These are phyloP conservation scores for Megalops cyprinoides DNA, from an alignment of 2,797 vertebrate species.

Conservation along the genomic window DNA sequence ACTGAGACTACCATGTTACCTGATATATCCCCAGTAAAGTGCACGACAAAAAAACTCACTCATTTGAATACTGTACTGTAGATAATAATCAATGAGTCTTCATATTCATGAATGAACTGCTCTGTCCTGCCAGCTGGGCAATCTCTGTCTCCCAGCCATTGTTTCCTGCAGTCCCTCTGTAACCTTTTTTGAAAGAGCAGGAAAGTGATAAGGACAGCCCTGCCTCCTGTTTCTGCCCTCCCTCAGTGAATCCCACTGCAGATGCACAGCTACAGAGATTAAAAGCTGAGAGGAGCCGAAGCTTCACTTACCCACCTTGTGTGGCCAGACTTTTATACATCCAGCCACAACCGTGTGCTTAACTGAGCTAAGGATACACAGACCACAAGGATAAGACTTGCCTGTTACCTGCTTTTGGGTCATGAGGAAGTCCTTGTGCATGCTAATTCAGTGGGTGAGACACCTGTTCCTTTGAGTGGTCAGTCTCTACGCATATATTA, in stretches of 20 bases:
- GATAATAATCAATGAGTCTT: slow-evolving; percentile 15
- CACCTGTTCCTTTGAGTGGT: no score
- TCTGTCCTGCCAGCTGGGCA: background rate
- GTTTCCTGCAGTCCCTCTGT: background rate
- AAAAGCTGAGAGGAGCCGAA: background rate
- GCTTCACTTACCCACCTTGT: no score
- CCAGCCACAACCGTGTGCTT: no score
- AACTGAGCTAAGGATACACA: background rate
- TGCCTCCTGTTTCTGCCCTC: background rate
- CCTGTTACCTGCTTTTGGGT: no score
- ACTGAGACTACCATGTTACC: no score
- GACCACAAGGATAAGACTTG: background rate
- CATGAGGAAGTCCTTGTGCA: no score
- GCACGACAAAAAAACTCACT: no score
- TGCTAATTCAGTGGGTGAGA: no score
- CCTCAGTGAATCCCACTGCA: background rate
- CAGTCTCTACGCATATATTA: no score
- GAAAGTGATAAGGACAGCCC: background rate
- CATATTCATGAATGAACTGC: slow-evolving; percentile 21
- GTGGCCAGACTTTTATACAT: no score
- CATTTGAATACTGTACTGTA: background rate
- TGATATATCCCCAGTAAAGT: no score
- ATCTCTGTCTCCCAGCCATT: background rate
- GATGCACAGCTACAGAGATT: background rate
- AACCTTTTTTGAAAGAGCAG: slow-evolving; percentile 4